A percentile compares a stretch with the other conserved stretches of the same genome.
These are phyloP conservation scores for Hemibagrus guttatus DNA, from an alignment of 2,797 vertebrate species.

Conservation along the genomic window DNA sequence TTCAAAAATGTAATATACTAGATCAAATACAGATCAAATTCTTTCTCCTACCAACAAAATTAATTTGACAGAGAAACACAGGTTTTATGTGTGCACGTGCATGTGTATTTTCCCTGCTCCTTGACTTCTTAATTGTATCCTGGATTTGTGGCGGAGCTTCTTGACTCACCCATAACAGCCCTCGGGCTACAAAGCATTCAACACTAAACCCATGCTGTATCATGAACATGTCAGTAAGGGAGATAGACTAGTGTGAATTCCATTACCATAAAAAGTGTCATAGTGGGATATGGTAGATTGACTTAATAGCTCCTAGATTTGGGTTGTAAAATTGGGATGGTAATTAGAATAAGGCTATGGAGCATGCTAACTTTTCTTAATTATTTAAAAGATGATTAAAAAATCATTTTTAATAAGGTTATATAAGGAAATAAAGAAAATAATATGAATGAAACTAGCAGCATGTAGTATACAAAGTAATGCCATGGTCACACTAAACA, in stretches of 20 bases:
- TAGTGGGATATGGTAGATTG: background rate
- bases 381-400: background rate
- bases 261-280: background rate
- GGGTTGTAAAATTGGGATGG: background rate
- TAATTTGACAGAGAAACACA: background rate
- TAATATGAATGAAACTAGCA: background rate
- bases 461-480: background rate
- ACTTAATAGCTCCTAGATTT: background rate
- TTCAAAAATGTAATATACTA: background rate
- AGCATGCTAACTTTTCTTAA: background rate
- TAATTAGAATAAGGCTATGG: background rate
- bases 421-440: background rate
- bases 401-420: background rate
- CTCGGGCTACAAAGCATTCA: constrained; percentile 29
- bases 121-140: constrained; percentile 48
- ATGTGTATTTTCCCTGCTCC: background rate
- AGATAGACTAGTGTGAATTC: background rate
- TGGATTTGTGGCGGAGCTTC: constrained; percentile 52
- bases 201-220: background rate
- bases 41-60: background rate
- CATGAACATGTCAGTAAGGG: background rate
- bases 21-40: background rate
- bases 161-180: constrained; percentile 55
- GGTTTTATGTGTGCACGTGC: background rate
- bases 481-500: background rate